Evolutionary conservation across 2,888 invertebrate species (phyloP).

Genomic region (Pantelozetes paolii): DNA sequence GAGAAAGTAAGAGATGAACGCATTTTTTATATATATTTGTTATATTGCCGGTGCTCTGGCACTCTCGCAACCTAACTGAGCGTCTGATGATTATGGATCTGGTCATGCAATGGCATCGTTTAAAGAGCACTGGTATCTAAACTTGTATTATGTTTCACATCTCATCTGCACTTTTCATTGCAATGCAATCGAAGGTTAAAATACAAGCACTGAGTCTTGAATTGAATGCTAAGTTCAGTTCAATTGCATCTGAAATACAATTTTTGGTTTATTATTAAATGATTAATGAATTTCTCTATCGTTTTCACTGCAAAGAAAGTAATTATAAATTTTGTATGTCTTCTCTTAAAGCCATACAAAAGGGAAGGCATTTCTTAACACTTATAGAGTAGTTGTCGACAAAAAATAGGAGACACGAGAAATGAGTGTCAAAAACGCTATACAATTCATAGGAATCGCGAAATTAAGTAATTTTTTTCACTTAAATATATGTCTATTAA

Average conservation of each 20-base stretch:
- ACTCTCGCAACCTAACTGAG: neutral
- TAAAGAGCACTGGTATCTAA: neutral
- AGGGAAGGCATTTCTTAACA: slow-evolving; percentile 25
- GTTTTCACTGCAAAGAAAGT: neutral
- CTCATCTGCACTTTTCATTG: neutral
- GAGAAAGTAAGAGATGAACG: slow-evolving; percentile 9
- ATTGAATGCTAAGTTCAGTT: neutral
- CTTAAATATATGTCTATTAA: too few relatives aligned
- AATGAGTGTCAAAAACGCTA: too few relatives aligned
- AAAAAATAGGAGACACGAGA: neutral
- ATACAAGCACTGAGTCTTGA: neutral
- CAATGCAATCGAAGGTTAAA: neutral
- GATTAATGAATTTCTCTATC: slow-evolving; percentile 23
- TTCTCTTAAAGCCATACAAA: neutral
- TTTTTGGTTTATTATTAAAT: neutral
- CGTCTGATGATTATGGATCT: slow-evolving; percentile 29
- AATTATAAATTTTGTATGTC: neutral
- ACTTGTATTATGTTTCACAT: neutral
- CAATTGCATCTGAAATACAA: neutral
- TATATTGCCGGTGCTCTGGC: neutral
- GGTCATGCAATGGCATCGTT: slow-evolving; percentile 36
- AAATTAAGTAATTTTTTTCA: too few relatives aligned
- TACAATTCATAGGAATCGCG: too few relatives aligned
- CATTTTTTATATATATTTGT: neutral
- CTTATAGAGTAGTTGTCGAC: neutral